Percentiles rank a stretch among this genome's conserved stretches.
Conservation (phyloP, 2,888 invertebrate species). For the Stenoptilia bipunctidactyla region DNA sequence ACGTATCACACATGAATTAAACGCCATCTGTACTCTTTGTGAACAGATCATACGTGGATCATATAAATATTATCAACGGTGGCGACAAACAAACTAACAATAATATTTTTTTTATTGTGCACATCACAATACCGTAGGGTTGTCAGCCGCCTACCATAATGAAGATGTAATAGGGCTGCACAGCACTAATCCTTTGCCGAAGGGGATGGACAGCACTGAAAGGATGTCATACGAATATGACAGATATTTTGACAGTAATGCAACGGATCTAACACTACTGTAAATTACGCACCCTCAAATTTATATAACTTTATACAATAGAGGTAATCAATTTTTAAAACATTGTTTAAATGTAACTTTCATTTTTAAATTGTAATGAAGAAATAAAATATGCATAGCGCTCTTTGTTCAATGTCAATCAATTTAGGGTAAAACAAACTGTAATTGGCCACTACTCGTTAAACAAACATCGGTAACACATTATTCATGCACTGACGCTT, state of each 20-base stretch:
- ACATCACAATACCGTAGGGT: slow-evolving; percentile 32
- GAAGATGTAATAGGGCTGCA: slow-evolving; percentile 67
- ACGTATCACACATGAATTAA: neutral
- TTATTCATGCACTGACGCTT: slow-evolving; percentile 50
- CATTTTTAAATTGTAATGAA: no score
- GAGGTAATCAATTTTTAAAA: neutral
- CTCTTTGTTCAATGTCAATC: no score
- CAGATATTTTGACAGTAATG: slow-evolving; percentile 70
- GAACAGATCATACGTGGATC: slow-evolving; percentile 47
- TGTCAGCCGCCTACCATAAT: slow-evolving; percentile 67
- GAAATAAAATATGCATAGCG: no score
- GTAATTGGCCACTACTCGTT: slow-evolving; percentile 13
- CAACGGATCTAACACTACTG: slow-evolving; percentile 37
- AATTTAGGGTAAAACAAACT: neutral
- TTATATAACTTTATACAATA: neutral
- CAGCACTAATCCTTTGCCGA: slow-evolving; percentile 55
- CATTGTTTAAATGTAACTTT: no score
- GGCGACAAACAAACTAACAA: slow-evolving; percentile 54
- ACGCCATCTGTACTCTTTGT: slow-evolving; percentile 36
- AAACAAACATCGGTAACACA: slow-evolving; percentile 37
- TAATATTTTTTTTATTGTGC: slow-evolving; percentile 46
- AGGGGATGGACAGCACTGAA: slow-evolving; percentile 57
- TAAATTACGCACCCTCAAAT: neutral
- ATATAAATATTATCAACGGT: slow-evolving; percentile 54
- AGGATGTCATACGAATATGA: slow-evolving; percentile 66